Conservation (phyloP, 2,888 invertebrate genomes). For the Cheilosia scutellata region DNA sequence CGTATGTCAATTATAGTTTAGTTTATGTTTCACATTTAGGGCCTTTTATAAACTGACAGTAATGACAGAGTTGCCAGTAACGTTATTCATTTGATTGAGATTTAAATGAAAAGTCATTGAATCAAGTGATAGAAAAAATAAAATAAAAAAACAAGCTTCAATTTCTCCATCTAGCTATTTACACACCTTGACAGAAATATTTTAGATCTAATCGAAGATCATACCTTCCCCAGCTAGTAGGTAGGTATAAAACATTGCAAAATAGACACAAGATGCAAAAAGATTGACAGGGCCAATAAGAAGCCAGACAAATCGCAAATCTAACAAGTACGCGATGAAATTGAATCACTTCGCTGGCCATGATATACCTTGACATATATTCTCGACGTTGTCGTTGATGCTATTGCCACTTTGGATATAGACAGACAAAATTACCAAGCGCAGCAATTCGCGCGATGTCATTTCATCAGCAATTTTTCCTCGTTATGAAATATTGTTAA, state of each 20-base stretch:
- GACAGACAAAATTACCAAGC: slow-evolving; percentile 15
- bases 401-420: slow-evolving; percentile 42
- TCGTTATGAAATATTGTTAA: slow-evolving; percentile 55
- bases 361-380: slow-evolving; percentile 70
- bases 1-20: too few species aligned
- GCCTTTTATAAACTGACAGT: too few species aligned
- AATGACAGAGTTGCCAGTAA: too few species aligned
- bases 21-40: too few species aligned
- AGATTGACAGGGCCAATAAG: slow-evolving; percentile 64
- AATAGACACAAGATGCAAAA: slow-evolving; percentile 4
- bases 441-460: slow-evolving; percentile 15
- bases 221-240: background rate
- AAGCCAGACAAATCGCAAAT: slow-evolving; percentile 67
- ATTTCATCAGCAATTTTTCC: slow-evolving; percentile 40
- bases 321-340: slow-evolving; percentile 66
- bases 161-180: background rate
- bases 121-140: too few species aligned
- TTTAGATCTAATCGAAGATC: slow-evolving; percentile 17
- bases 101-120: too few species aligned
- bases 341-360: slow-evolving; percentile 54
- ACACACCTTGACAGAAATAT: slow-evolving; percentile 33
- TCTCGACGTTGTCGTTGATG: slow-evolving; percentile 57
- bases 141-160: background rate
- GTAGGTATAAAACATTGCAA: slow-evolving; percentile 6
- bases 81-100: too few species aligned